Percentiles rank a stretch among this genome's conserved stretches.
Conservation (phyloP, 1,140 invertebrate species). For the Scaptomyza hsui region DNA sequence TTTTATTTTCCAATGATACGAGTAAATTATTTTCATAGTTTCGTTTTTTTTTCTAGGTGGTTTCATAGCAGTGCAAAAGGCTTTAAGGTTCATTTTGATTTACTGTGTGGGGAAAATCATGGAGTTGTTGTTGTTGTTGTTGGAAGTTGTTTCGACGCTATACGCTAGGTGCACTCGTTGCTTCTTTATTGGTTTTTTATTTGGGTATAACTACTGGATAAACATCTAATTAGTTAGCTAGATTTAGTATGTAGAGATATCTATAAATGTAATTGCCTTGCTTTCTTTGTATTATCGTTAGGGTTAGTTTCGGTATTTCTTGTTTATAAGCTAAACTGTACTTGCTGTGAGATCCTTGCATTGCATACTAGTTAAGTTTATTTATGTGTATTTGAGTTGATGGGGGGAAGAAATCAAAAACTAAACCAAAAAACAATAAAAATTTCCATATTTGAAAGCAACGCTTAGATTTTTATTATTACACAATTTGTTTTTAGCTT, state of each 20-base stretch:
- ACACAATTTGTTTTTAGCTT: constrained; percentile 60
- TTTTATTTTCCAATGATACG: constrained; percentile 33
- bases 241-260: constrained; percentile 32
- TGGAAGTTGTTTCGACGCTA: neutral
- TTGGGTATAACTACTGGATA: constrained; percentile 26
- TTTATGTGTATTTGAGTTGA: neutral
- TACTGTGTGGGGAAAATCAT: constrained; percentile 10
- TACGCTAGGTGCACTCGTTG: constrained; percentile 26
- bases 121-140: constrained; percentile 11
- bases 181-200: neutral
- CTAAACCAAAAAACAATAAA: constrained; percentile 33
- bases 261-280: constrained; percentile 58
- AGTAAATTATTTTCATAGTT: constrained; percentile 19
- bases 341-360: constrained; percentile 44
- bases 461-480: constrained; percentile 77
- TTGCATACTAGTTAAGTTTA: constrained; percentile 26
- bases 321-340: constrained; percentile 33
- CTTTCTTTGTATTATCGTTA: constrained; percentile 70
- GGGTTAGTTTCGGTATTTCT: constrained; percentile 73
- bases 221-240: constrained; percentile 47
- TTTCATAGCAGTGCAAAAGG: constrained; percentile 81
- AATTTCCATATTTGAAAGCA: constrained; percentile 73
- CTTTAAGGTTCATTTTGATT: constrained; percentile 45
- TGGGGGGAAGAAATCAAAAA: constrained; percentile 1
- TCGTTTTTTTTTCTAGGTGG: constrained; percentile 70